Percentiles rank a stretch among this genome's conserved stretches.
Evolutionary conservation across 2,797 vertebrate genomes (phyloP).

Genomic region (Oreochromis mossambicus): DNA sequence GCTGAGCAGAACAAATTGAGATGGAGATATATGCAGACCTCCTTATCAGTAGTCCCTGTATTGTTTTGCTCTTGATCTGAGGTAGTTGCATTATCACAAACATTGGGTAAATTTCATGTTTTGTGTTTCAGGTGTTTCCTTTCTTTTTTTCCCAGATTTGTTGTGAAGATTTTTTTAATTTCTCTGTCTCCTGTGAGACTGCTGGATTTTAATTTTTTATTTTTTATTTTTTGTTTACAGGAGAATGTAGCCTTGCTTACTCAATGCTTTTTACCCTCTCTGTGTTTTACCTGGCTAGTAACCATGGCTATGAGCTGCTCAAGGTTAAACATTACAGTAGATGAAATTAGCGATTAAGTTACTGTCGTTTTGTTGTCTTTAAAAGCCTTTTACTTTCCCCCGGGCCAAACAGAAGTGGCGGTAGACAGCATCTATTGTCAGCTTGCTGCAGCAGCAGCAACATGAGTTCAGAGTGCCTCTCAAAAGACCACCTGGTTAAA

Average conservation of each 20-base stretch:
- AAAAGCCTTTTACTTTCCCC: neutral
- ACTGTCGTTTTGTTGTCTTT: neutral
- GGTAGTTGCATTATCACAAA: neutral
- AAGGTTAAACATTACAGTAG: slow-evolving; percentile 43
- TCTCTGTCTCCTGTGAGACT: neutral
- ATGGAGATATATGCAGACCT: neutral
- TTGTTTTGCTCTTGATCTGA: neutral
- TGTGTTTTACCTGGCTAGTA: neutral
- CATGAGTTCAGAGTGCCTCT: slow-evolving; percentile 11
- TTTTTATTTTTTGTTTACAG: neutral
- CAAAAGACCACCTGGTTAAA: slow-evolving; percentile 23
- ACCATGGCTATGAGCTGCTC: neutral
- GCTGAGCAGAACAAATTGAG: slow-evolving; percentile 36
- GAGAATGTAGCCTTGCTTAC: neutral
- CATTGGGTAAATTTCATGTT: neutral
- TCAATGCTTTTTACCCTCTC: neutral
- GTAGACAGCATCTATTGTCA: neutral
- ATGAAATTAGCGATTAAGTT: slow-evolving; percentile 35
- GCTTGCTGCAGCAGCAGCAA: neutral
- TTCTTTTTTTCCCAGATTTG: neutral
- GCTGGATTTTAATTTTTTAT: neutral
- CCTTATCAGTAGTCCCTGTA: neutral
- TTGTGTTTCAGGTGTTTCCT: neutral
- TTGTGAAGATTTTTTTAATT: neutral
- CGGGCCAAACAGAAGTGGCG: neutral